Conservation (phyloP, 2,113 vertebrate genomes). For the Xiphorhynchus elegans region DNA sequence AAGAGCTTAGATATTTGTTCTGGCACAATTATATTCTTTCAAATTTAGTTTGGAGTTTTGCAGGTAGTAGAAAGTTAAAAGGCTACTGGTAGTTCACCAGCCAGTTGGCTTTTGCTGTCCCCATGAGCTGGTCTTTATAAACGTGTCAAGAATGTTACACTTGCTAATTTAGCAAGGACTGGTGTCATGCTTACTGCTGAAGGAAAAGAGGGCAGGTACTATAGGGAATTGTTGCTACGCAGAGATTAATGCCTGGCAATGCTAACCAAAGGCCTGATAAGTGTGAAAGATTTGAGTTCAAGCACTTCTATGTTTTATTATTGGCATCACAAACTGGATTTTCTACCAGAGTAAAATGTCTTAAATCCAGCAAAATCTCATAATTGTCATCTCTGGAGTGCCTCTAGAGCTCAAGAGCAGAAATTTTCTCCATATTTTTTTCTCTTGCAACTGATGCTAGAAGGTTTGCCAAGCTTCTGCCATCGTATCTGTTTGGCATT, state of each 20-base stretch:
- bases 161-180: conserved; percentile 78
- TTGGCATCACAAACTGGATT: neutral
- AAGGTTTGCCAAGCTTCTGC: neutral
- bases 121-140: conserved; percentile 81
- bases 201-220: neutral
- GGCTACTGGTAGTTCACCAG: conserved; percentile 60
- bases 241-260: neutral
- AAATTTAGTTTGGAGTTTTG: neutral
- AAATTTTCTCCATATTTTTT: neutral
- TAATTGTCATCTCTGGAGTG: neutral
- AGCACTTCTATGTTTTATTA: neutral
- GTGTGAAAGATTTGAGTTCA: neutral
- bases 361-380: neutral
- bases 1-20: neutral
- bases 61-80: neutral
- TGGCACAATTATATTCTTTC: neutral
- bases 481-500: neutral
- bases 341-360: neutral
- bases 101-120: conserved; percentile 74
- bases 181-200: conserved; percentile 73
- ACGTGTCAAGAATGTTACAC: conserved; percentile 74
- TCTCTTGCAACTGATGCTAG: neutral
- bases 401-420: neutral
- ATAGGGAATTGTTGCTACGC: neutral
- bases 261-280: neutral